A percentile compares a stretch with the other conserved stretches of the same genome.
Evolutionary conservation across 2,888 invertebrate genomes (phyloP).

Genomic region (Netelia inedita): DNA sequence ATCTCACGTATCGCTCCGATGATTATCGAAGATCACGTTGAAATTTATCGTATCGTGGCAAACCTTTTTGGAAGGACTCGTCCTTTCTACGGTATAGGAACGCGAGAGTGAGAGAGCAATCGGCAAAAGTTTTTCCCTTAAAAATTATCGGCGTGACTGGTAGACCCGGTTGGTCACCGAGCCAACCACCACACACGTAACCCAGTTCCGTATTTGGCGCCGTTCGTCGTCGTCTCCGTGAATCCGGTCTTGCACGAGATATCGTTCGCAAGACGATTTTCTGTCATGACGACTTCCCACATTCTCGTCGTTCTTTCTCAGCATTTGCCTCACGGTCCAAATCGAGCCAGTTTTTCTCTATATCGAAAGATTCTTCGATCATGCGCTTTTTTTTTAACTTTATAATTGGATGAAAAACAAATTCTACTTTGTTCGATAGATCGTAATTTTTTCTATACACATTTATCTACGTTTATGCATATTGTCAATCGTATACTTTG

Average conservation of each 20-base stretch:
- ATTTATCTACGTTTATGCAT: slow-evolving; percentile 1
- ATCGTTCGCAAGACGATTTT: slow-evolving; percentile 43
- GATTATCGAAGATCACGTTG: not conserved
- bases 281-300: slow-evolving; percentile 52
- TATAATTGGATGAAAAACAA: no score
- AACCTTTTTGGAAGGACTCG: not conserved
- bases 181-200: slow-evolving; percentile 66
- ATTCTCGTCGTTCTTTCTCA: slow-evolving; percentile 10
- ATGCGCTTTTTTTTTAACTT: no score
- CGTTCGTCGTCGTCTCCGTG: slow-evolving; percentile 34
- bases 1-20: not conserved
- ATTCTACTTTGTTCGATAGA: not conserved
- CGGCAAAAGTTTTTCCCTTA: not conserved
- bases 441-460: not conserved
- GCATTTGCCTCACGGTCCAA: not conserved
- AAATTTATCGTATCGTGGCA: not conserved
- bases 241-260: slow-evolving; percentile 49
- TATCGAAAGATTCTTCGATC: not conserved
- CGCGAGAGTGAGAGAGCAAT: no score
- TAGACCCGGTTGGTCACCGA: not conserved
- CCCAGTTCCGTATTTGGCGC: slow-evolving; percentile 75
- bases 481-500: not conserved
- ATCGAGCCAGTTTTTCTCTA: slow-evolving; percentile 10
- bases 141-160: not conserved
- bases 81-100: not conserved